These are phyloP conservation scores for Pilophorus perplexus DNA, from an alignment of 2,888 invertebrate genomes.

Conservation along the genomic window DNA sequence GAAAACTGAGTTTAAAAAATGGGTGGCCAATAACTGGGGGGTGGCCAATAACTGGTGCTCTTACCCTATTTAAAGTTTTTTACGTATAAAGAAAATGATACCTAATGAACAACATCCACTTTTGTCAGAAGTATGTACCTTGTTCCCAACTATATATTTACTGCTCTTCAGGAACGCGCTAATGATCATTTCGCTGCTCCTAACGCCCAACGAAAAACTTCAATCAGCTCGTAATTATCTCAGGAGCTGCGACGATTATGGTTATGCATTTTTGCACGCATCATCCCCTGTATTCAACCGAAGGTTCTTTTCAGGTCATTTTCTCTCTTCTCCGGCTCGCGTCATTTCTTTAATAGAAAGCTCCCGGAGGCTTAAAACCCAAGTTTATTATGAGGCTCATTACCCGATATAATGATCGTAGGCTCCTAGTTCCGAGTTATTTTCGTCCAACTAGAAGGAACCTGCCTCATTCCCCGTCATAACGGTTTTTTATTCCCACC, in stretches of 20 bases:
- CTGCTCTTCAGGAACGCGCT: no score
- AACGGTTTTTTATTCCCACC: constrained; percentile 12
- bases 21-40: no score
- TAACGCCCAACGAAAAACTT: background rate
- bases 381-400: constrained; percentile 15
- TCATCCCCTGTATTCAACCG: constrained; percentile 11
- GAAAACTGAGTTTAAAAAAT: no score
- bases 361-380: constrained; percentile 2
- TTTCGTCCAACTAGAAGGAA: constrained; percentile 20
- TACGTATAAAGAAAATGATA: no score
- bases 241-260: background rate
- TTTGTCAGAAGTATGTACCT: no score
- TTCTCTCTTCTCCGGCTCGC: background rate
- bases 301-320: constrained; percentile 5
- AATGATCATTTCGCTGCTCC: background rate
- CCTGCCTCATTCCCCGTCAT: constrained; percentile 1
- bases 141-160: no score
- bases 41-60: no score
- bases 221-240: background rate
- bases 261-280: constrained; percentile 8
- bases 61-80: no score
- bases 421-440: constrained; percentile 7
- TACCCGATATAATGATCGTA: constrained; percentile 14
- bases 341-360: background rate
- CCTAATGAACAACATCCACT: no score